A percentile compares a stretch with the other conserved stretches of the same genome.
These are phyloP conservation scores for Hylyphantes graminicola DNA, from an alignment of 1,140 invertebrate species.

Conservation along the genomic window DNA sequence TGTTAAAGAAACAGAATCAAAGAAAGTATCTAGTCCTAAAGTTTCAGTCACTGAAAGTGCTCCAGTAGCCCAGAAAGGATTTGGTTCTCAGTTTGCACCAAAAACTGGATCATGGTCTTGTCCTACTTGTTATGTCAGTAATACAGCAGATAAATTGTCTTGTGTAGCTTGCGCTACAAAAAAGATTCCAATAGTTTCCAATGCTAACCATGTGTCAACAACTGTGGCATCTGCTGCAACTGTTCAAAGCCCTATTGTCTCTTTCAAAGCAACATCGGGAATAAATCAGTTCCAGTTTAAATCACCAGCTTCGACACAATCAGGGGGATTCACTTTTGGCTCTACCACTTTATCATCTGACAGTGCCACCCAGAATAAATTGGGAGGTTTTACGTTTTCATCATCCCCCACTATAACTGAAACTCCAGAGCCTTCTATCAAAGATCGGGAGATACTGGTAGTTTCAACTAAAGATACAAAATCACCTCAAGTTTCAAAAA, in stretches of 20 bases:
- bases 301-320: not conserved
- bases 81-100: slow-evolving; percentile 72
- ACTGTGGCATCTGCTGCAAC: not conserved
- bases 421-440: slow-evolving; percentile 58
- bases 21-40: not conserved
- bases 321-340: not conserved
- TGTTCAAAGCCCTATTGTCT: not conserved
- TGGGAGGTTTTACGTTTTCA: slow-evolving; percentile 79
- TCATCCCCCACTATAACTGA: slow-evolving; percentile 74
- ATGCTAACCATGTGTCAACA: slow-evolving; percentile 2
- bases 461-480: slow-evolving; percentile 65
- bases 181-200: slow-evolving; percentile 68
- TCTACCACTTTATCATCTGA: slow-evolving; percentile 64
- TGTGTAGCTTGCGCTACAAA: slow-evolving; percentile 77
- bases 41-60: not conserved
- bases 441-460: slow-evolving; percentile 57
- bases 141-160: slow-evolving; percentile 72
- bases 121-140: slow-evolving; percentile 78
- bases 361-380: slow-evolving; percentile 62
- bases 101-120: slow-evolving; percentile 85
- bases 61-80: not conserved
- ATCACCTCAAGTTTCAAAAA: slow-evolving; percentile 60
- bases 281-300: too few species aligned
- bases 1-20: slow-evolving; percentile 21
- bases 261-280: not conserved